phyloP scores from a whole-genome alignment of 2,113 vertebrate genomes.

The Vireo altiloquus region DNA sequence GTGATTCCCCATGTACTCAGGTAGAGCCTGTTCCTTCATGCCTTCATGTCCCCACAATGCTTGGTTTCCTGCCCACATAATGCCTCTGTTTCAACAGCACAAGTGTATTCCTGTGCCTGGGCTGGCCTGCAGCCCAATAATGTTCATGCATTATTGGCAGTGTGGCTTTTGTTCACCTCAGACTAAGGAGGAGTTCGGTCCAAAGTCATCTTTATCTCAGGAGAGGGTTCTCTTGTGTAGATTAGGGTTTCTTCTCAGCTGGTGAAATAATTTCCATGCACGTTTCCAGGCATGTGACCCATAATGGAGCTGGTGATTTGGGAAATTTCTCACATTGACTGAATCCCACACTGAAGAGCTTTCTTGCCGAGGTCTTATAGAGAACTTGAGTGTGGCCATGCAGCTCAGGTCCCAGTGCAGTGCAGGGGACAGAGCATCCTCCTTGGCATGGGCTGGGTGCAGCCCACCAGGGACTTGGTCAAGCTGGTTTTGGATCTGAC shows the following conservation, averaged over 20 bases:
- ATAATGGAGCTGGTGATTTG: not conserved
- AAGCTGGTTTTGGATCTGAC: not conserved
- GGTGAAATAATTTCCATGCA: not conserved
- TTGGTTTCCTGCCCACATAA: not conserved
- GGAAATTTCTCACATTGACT: not conserved
- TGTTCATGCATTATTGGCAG: fast-evolving
- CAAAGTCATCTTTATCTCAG: not conserved
- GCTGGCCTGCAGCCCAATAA: not conserved
- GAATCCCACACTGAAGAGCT: not conserved
- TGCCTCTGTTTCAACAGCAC: not conserved
- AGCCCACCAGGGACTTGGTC: not conserved
- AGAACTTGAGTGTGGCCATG: fast-evolving
- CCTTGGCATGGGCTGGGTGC: not conserved
- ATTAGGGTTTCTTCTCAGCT: not conserved
- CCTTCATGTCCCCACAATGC: fast-evolving
- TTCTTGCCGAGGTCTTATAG: not conserved
- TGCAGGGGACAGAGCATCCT: not conserved
- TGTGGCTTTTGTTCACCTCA: not conserved
- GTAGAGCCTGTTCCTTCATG: not conserved
- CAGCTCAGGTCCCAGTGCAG: not conserved
- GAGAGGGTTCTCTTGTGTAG: not conserved
- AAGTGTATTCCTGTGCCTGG: not conserved
- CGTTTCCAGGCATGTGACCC: not conserved
- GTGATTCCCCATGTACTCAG: not conserved
- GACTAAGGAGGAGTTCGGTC: not conserved